phyloP scores from a whole-genome alignment of 2,888 invertebrate species.

The Platycheirus albimanus region DNA sequence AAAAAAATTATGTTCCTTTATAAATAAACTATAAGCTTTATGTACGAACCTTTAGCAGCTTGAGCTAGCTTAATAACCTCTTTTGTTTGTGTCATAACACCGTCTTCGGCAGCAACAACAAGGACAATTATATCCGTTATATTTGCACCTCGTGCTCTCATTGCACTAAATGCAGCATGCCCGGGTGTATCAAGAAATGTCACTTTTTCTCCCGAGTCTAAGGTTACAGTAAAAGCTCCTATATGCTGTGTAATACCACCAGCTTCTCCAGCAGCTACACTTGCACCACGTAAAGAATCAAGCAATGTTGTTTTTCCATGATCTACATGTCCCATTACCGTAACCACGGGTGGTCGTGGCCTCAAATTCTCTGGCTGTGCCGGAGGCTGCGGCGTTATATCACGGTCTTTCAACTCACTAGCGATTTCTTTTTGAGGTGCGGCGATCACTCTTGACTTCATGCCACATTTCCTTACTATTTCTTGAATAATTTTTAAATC shows the following conservation, averaged over 20 bases:
- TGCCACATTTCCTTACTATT: constrained; percentile 88
- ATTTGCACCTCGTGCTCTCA: constrained; percentile 96
- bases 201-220: constrained; percentile 89
- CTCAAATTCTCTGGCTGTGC: constrained; percentile 86
- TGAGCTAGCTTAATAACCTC: constrained; percentile 95
- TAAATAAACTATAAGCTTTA: too few relatives aligned
- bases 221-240: constrained; percentile 94
- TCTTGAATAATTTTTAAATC: constrained; percentile 87
- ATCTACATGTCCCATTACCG: constrained; percentile 99
- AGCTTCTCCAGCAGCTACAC: constrained; percentile 95
- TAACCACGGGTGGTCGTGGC: constrained; percentile 95
- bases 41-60: constrained; percentile 86
- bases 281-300: constrained; percentile 92
- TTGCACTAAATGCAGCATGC: constrained; percentile 97
- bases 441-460: constrained; percentile 85
- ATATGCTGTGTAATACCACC: constrained; percentile 99
- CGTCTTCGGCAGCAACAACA: constrained; percentile 99
- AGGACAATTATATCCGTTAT: constrained; percentile 97
- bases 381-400: constrained; percentile 86
- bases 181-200: constrained; percentile 99
- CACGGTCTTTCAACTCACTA: constrained; percentile 82
- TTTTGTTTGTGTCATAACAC: constrained; percentile 98
- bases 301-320: constrained; percentile 99
- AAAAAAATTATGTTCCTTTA: too few relatives aligned
- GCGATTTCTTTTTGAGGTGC: constrained; percentile 79